These are phyloP conservation scores for Cyphomyrmex costatus DNA, from an alignment of 1,140 invertebrate genomes.

Conservation along the genomic window DNA sequence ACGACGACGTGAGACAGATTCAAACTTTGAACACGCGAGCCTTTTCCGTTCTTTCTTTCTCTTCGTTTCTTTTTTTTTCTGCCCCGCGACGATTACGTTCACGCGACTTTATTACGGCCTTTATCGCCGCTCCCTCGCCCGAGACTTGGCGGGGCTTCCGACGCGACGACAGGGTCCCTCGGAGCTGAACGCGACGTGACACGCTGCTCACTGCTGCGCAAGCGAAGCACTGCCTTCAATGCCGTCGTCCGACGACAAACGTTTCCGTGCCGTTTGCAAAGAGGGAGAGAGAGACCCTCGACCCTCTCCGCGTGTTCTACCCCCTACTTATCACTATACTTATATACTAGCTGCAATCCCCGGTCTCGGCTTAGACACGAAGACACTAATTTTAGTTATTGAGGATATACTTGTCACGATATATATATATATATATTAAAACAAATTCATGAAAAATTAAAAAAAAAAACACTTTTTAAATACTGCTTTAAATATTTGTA, in stretches of 20 bases:
- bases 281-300: background rate
- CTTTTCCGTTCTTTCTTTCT: background rate
- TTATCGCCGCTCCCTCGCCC: slow-evolving; percentile 26
- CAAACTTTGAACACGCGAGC: background rate
- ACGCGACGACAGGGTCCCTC: background rate
- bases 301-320: background rate
- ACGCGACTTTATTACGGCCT: background rate
- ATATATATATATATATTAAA: no score
- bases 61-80: background rate
- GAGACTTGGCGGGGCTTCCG: slow-evolving; percentile 16
- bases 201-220: slow-evolving; percentile 50
- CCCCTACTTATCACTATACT: background rate
- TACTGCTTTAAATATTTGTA: no score
- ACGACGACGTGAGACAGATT: slow-evolving; percentile 11
- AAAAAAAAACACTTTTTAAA: no score
- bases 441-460: no score
- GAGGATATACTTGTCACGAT: background rate
- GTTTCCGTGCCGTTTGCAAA: background rate
- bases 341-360: background rate
- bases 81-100: background rate
- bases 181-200: background rate
- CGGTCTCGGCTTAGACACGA: background rate
- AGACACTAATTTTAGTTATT: background rate
- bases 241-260: background rate
- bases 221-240: slow-evolving; percentile 2